phyloP scores from a whole-genome alignment of 2,888 invertebrate species.

The Xylocampa areola region DNA sequence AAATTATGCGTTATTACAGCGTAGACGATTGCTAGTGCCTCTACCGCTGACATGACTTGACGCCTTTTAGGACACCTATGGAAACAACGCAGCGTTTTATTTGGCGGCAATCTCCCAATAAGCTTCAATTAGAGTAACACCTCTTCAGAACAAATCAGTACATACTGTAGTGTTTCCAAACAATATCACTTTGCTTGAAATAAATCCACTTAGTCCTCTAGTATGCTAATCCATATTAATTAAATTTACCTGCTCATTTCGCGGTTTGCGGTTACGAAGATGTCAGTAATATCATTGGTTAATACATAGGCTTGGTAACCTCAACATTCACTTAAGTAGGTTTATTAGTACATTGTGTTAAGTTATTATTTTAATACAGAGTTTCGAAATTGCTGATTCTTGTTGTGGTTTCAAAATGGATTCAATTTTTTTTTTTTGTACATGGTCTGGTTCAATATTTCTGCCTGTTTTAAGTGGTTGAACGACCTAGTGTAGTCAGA shows the following conservation, averaged over 20 bases:
- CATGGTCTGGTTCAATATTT: slow-evolving; percentile 1
- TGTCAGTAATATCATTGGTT: slow-evolving; percentile 24
- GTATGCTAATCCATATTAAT: slow-evolving; percentile 33
- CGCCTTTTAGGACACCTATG: too few species aligned
- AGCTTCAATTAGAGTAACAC: too few species aligned
- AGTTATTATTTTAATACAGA: slow-evolving; percentile 16
- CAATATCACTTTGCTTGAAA: not conserved
- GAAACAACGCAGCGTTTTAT: too few species aligned
- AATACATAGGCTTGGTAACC: slow-evolving; percentile 20
- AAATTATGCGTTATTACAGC: too few species aligned
- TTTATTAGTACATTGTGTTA: slow-evolving; percentile 36
- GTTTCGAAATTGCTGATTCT: slow-evolving; percentile 19
- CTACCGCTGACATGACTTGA: too few species aligned
- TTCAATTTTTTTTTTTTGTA: slow-evolving; percentile 7
- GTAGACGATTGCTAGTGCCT: too few species aligned
- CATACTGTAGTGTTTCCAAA: not conserved
- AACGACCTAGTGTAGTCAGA: too few species aligned
- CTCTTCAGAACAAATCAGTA: not conserved
- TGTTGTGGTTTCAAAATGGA: slow-evolving; percentile 29
- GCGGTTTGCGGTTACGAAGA: slow-evolving; percentile 43
- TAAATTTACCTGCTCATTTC: slow-evolving; percentile 22
- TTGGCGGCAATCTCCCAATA: too few species aligned
- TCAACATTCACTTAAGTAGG: slow-evolving; percentile 31
- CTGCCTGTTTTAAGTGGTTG: too few species aligned
- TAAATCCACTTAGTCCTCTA: not conserved